Conservation (phyloP, 2,113 vertebrate genomes). For the Struthio camelus region DNA sequence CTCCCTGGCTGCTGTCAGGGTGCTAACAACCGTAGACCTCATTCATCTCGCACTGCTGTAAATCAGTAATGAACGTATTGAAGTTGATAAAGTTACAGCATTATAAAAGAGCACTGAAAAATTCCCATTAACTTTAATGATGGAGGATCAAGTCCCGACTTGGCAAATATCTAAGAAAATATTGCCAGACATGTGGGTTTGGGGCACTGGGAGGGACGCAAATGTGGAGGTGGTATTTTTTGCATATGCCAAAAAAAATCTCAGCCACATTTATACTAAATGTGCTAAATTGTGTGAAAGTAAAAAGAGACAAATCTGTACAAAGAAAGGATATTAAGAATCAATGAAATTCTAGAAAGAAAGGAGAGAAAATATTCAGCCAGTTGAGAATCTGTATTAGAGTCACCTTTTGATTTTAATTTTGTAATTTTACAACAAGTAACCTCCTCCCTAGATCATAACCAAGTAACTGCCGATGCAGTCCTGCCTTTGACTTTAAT, state of each 20-base stretch:
- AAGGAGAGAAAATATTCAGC: neutral
- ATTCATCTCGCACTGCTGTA: neutral
- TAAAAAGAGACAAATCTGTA: neutral
- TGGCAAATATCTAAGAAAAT: conserved; percentile 11
- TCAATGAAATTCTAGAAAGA: neutral
- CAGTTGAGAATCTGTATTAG: neutral
- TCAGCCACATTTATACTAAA: neutral
- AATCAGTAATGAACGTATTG: neutral
- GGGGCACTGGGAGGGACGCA: neutral
- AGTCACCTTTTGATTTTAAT: neutral
- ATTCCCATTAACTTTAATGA: neutral
- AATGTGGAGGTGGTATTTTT: neutral
- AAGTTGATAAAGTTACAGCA: conserved; percentile 8
- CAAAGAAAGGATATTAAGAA: neutral
- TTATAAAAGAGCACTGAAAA: neutral
- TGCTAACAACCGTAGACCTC: neutral
- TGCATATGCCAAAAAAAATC: neutral
- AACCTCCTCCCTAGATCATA: fast-evolving
- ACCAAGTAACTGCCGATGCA: neutral
- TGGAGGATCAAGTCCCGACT: conserved; percentile 8
- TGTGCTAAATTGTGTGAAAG: neutral
- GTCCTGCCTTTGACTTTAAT: neutral
- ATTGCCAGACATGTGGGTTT: conserved; percentile 1
- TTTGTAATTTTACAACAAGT: neutral
- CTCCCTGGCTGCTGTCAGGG: conserved; percentile 26